A percentile compares a stretch with the other conserved stretches of the same genome.
phyloP scores from a whole-genome alignment of 2,113 vertebrate species.

The Bothrops jararaca region DNA sequence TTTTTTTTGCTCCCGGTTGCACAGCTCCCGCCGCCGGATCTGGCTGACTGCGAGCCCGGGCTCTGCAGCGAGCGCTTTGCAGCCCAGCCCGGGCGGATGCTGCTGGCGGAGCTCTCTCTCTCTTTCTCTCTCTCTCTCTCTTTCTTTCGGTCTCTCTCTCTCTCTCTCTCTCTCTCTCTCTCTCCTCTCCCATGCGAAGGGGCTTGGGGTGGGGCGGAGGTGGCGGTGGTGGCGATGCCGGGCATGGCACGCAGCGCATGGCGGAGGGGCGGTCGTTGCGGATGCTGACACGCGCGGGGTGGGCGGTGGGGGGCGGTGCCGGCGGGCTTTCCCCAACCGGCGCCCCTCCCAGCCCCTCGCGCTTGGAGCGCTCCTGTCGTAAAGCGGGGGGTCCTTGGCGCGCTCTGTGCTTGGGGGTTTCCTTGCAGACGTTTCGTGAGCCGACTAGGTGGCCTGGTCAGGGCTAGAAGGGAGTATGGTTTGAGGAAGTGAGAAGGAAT shows the following conservation, averaged over 20 bases:
- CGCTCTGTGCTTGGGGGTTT: not conserved
- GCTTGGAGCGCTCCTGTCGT: not conserved
- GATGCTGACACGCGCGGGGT: not conserved
- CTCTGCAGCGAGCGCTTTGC: not conserved
- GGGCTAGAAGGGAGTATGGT: accelerated
- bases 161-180: no score
- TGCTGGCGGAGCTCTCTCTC: not conserved
- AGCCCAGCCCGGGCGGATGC: not conserved
- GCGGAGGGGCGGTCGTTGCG: not conserved
- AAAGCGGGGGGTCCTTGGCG: no score
- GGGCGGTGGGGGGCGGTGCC: not conserved
- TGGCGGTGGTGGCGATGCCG: not conserved
- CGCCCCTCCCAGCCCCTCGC: not conserved
- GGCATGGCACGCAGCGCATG: not conserved
- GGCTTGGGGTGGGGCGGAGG: no score
- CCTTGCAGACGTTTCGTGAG: not conserved
- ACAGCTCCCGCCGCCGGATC: not conserved
- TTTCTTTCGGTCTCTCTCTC: no score
- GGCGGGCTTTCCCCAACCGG: not conserved
- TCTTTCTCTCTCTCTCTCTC: no score
- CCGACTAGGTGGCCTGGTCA: accelerated
- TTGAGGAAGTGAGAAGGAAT: not conserved
- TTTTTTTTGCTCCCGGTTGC: no score
- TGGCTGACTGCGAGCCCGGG: no score
- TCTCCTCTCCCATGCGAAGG: no score